phyloP scores from a whole-genome alignment of 2,888 invertebrate genomes.

The Cheilosia soror region DNA sequence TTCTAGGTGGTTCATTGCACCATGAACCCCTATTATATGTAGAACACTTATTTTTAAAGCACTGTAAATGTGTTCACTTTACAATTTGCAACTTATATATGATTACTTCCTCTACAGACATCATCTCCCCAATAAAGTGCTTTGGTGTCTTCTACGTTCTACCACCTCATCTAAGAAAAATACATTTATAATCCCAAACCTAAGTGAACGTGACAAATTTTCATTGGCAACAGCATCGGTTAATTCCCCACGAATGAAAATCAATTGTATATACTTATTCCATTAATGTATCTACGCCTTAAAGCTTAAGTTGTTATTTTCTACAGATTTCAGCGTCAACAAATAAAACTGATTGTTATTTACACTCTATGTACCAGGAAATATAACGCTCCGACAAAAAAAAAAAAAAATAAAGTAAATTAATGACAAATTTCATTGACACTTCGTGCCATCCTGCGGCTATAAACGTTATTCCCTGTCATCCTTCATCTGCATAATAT shows the following conservation, averaged over 20 bases:
- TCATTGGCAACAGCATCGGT: too few relatives aligned
- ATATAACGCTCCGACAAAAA: background rate
- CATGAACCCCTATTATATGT: too few relatives aligned
- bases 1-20: too few relatives aligned
- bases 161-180: too few relatives aligned
- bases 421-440: slow-evolving; percentile 54
- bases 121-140: too few relatives aligned
- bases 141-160: too few relatives aligned
- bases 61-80: too few relatives aligned
- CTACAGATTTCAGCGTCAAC: background rate
- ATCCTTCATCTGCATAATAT: slow-evolving; percentile 37
- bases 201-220: too few relatives aligned
- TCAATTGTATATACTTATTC: slow-evolving; percentile 3
- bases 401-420: slow-evolving; percentile 23
- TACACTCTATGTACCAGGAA: background rate
- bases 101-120: too few relatives aligned
- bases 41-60: too few relatives aligned
- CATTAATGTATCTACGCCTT: background rate
- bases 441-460: slow-evolving; percentile 27
- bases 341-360: slow-evolving; percentile 3
- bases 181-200: too few relatives aligned
- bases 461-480: slow-evolving; percentile 24
- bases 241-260: background rate
- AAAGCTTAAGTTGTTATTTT: background rate
- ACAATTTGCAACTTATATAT: too few relatives aligned